Percentiles rank a stretch among this genome's conserved stretches.
Conservation (phyloP, 2,797 vertebrate species). For the Chanos chanos region DNA sequence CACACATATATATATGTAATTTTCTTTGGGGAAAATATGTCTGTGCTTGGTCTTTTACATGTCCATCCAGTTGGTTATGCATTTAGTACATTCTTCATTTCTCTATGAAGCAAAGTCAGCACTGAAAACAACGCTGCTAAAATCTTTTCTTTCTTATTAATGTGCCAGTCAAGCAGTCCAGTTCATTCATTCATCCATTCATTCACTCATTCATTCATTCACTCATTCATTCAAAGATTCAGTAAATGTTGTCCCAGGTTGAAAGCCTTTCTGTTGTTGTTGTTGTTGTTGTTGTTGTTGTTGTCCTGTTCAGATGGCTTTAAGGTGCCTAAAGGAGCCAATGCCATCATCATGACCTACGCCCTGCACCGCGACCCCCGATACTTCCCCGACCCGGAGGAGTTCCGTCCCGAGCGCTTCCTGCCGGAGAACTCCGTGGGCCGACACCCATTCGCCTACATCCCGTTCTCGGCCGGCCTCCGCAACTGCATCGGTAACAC, state of each 20-base stretch:
- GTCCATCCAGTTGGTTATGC: too few species aligned
- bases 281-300: not conserved
- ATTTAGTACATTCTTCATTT: too few species aligned
- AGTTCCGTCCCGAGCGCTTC: constrained; percentile 89
- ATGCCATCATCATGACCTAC: constrained; percentile 74
- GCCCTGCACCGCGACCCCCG: constrained; percentile 82
- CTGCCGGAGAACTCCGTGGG: constrained; percentile 77
- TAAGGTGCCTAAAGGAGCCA: constrained; percentile 74
- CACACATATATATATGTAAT: too few species aligned
- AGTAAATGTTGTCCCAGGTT: not conserved
- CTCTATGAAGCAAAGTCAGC: too few species aligned
- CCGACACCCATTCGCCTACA: constrained; percentile 80
- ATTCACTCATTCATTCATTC: constrained; percentile 20
- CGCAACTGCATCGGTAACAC: constrained; percentile 92
- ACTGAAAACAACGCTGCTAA: too few species aligned
- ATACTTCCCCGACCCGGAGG: constrained; percentile 84
- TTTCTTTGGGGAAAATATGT: too few species aligned
- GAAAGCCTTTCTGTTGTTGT: not conserved
- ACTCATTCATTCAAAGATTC: not conserved
- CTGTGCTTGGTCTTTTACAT: too few species aligned
- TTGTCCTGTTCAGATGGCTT: constrained; percentile 70
- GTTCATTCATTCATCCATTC: not conserved
- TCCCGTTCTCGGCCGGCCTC: constrained; percentile 93
- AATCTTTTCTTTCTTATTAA: too few species aligned
- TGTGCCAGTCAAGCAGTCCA: too few species aligned